These are phyloP conservation scores for Dasyprocta punctata DNA, from an alignment of 2,113 vertebrate species.

Conservation along the genomic window DNA sequence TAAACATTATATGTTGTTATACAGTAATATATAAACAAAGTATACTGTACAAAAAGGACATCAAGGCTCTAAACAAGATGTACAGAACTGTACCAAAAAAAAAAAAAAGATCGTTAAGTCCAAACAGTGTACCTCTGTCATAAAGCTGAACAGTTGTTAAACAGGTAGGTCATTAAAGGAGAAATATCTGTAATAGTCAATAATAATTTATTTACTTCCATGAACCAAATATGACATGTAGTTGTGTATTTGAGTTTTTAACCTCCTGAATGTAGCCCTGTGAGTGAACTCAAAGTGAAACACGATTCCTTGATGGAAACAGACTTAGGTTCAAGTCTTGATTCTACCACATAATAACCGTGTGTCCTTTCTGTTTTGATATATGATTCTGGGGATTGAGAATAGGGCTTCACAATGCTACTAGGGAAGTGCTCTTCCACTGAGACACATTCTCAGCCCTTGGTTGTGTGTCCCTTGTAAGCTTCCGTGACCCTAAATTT, in stretches of 20 bases:
- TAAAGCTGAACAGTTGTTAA: not conserved
- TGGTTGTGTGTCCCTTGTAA: not conserved
- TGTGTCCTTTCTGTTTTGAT: not conserved
- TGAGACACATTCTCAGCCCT: not conserved
- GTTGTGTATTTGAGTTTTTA: not conserved
- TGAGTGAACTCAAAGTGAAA: conserved; percentile 14
- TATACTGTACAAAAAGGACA: not conserved
- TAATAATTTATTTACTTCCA: not conserved
- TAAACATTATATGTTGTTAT: too few relatives aligned
- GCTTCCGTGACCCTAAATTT: conserved; percentile 30
- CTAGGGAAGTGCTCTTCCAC: not conserved
- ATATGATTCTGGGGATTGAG: not conserved
- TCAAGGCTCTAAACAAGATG: not conserved
- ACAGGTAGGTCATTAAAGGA: not conserved
- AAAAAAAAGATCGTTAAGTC: too few relatives aligned
- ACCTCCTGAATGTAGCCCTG: not conserved
- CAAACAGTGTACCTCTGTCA: not conserved
- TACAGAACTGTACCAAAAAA: not conserved
- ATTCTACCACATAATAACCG: not conserved
- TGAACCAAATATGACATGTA: not conserved
- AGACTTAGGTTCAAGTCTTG: not conserved
- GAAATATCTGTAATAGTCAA: not conserved
- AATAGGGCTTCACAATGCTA: not conserved
- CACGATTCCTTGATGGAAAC: not conserved
- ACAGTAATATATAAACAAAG: not conserved